Conservation (phyloP, 2,888 invertebrate species). For the Microctonus aethiopoides region DNA sequence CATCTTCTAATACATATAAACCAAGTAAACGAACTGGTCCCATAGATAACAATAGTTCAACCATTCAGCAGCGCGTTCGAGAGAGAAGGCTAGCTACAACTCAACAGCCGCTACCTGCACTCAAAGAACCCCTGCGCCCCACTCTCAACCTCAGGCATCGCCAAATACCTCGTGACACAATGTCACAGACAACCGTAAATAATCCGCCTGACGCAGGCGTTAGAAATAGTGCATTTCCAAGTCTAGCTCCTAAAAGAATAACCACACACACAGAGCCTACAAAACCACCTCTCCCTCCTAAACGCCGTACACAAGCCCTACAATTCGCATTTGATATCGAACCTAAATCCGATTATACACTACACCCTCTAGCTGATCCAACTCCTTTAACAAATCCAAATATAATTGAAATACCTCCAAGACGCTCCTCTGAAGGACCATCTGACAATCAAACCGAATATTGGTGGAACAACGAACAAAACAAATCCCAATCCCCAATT, state of each 20-base stretch:
- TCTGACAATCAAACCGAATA: not conserved
- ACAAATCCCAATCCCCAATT: too few species aligned
- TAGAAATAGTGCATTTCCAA: slow-evolving; percentile 9
- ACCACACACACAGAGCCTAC: too few species aligned
- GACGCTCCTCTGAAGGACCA: too few species aligned
- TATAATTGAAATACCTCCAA: too few species aligned
- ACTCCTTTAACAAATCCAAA: too few species aligned
- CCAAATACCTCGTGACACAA: not conserved
- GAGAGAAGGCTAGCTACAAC: not conserved
- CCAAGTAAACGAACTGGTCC: not conserved
- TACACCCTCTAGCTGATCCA: too few species aligned
- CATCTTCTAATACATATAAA: not conserved
- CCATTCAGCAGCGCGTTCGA: not conserved
- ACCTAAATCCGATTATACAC: too few species aligned
- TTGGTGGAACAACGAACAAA: slow-evolving; percentile 1
- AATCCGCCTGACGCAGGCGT: not conserved
- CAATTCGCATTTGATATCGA: too few species aligned
- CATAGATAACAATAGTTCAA: not conserved
- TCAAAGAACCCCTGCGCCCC: not conserved
- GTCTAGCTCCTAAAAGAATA: too few species aligned
- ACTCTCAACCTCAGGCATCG: not conserved
- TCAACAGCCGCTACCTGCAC: not conserved
- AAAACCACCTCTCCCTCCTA: not conserved
- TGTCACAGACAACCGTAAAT: not conserved
- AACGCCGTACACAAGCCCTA: not conserved